phyloP scores from a whole-genome alignment of 2,113 vertebrate genomes.

The Lontra canadensis region DNA sequence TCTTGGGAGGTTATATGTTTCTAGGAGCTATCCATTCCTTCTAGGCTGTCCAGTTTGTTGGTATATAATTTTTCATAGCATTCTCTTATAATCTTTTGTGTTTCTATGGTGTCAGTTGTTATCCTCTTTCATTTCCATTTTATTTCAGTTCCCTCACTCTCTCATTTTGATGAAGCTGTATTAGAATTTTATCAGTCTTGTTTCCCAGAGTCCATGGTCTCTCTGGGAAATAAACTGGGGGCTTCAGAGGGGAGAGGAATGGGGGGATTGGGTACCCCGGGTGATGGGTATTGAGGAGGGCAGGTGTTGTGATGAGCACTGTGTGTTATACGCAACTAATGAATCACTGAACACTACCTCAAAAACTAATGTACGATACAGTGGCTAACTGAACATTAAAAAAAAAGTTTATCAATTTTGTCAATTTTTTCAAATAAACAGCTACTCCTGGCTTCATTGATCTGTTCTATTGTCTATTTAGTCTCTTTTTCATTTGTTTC shows the following conservation, averaged over 20 bases:
- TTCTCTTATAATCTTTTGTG: neutral
- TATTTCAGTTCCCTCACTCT: neutral
- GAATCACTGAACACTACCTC: too few relatives aligned
- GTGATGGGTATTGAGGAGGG: too few relatives aligned
- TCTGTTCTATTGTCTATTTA: neutral
- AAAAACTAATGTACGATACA: too few relatives aligned
- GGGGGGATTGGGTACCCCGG: too few relatives aligned
- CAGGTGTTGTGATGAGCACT: too few relatives aligned
- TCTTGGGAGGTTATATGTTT: neutral
- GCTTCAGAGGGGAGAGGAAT: too few relatives aligned
- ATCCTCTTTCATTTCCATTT: neutral
- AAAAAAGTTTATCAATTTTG: neutral
- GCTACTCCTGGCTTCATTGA: neutral
- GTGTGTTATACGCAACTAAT: too few relatives aligned
- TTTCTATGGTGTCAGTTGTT: neutral
- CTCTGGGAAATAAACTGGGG: too few relatives aligned
- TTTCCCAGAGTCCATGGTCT: too few relatives aligned
- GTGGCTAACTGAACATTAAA: too few relatives aligned
- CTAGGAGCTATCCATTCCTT: neutral
- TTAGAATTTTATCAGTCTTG: neutral
- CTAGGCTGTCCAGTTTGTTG: neutral
- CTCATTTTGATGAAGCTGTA: neutral
- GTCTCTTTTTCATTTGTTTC: neutral
- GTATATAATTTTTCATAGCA: neutral
- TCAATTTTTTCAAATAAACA: neutral